These are phyloP conservation scores for Drosophila planitibia DNA, from an alignment of 2,888 invertebrate species.

Conservation along the genomic window DNA sequence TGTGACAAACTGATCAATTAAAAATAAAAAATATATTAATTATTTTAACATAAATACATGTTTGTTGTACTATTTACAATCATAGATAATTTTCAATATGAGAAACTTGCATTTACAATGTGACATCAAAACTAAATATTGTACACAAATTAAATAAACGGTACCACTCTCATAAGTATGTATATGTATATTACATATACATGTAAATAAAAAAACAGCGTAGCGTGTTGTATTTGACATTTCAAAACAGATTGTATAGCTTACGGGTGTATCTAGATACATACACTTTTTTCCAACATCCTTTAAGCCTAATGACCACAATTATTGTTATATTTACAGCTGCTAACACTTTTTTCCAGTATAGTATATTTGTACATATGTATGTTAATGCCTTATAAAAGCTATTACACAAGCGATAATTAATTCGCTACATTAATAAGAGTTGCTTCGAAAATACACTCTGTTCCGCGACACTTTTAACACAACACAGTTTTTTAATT, in stretches of 20 bases:
- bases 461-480: neutral
- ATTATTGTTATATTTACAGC: constrained; percentile 1
- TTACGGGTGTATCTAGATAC: neutral
- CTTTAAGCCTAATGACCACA: neutral
- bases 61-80: neutral
- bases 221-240: neutral
- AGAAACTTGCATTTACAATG: neutral
- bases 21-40: neutral
- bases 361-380: neutral
- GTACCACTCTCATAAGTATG: neutral
- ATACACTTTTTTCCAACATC: neutral
- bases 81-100: neutral
- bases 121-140: neutral
- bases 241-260: neutral
- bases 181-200: neutral
- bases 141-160: neutral
- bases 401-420: constrained; percentile 1
- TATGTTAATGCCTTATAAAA: neutral
- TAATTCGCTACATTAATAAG: neutral
- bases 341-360: neutral
- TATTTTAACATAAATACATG: neutral
- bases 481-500: neutral
- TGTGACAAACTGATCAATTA: neutral
- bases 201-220: neutral
- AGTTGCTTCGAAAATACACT: neutral